Evolutionary conservation across 1,140 invertebrate species (phyloP).

Genomic region (Euborellia annulipes): DNA sequence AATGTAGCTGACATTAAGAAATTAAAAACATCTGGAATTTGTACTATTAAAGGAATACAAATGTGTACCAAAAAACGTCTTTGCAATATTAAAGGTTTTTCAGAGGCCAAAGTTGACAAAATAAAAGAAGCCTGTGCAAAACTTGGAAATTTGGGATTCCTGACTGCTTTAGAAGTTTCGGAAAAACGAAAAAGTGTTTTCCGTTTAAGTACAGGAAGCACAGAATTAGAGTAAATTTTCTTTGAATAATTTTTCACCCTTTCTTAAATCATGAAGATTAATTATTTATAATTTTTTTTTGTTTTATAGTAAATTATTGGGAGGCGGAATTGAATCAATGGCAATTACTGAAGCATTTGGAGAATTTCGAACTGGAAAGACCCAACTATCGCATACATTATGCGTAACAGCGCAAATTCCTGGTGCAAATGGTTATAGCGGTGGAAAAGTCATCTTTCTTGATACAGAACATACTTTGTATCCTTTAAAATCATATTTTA

Average conservation of each 20-base stretch:
- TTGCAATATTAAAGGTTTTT: constrained; percentile 57
- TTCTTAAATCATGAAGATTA: background rate
- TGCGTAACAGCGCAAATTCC: constrained; percentile 66
- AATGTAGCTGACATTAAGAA: constrained; percentile 58
- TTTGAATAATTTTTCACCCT: too few relatives aligned
- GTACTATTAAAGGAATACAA: constrained; percentile 63
- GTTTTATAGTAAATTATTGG: constrained; percentile 53
- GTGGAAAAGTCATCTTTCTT: constrained; percentile 63
- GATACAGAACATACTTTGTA: constrained; percentile 78
- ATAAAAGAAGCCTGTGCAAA: constrained; percentile 60
- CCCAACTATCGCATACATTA: constrained; percentile 58
- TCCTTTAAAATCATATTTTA: constrained; percentile 32
- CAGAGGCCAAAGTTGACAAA: constrained; percentile 67
- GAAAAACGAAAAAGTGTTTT: constrained; percentile 55
- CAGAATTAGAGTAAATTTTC: constrained; percentile 46
- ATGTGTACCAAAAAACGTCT: constrained; percentile 65
- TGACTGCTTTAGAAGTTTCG: constrained; percentile 57
- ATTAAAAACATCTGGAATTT: constrained; percentile 58
- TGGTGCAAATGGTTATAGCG: constrained; percentile 43
- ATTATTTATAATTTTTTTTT: too few relatives aligned
- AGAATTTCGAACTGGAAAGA: constrained; percentile 71
- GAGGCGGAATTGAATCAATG: constrained; percentile 75
- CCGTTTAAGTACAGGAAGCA: constrained; percentile 53
- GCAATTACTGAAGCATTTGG: constrained; percentile 83
- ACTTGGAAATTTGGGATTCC: constrained; percentile 40